A percentile compares a stretch with the other conserved stretches of the same genome.
Conservation (phyloP, 2,113 vertebrate genomes). For the Scomber colias region DNA sequence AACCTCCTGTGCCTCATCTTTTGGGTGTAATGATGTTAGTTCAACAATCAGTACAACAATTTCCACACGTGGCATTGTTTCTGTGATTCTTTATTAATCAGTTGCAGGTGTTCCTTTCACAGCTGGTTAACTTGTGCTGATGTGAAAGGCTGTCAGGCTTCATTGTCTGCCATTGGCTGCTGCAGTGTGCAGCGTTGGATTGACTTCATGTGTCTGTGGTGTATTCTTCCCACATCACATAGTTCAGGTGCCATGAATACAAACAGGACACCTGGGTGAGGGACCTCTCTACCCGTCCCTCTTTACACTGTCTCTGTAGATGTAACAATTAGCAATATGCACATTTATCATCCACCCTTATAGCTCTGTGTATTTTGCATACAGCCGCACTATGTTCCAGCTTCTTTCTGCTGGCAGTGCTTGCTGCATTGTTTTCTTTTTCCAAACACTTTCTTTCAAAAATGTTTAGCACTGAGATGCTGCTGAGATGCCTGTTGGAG, state of each 20-base stretch:
- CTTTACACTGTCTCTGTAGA: background rate
- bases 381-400: background rate
- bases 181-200: slow-evolving; percentile 26
- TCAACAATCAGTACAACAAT: slow-evolving; percentile 62
- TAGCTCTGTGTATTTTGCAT: background rate
- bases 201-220: background rate
- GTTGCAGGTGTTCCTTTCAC: slow-evolving; percentile 77
- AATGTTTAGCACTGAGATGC: slow-evolving; percentile 19
- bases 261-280: slow-evolving; percentile 33
- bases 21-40: slow-evolving; percentile 58
- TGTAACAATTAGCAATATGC: background rate
- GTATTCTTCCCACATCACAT: slow-evolving; percentile 46
- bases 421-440: slow-evolving; percentile 5
- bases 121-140: slow-evolving; percentile 70
- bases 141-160: slow-evolving; percentile 64
- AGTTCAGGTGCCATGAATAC: slow-evolving; percentile 48
- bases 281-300: background rate
- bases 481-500: background rate
- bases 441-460: slow-evolving; percentile 26
- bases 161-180: slow-evolving; percentile 52
- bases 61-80: slow-evolving; percentile 51
- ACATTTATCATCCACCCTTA: background rate
- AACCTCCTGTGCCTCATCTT: slow-evolving; percentile 25
- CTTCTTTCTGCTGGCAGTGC: background rate
- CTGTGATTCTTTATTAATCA: slow-evolving; percentile 71